Conservation (phyloP, 2,797 vertebrate genomes). For the Characodon lateralis region DNA sequence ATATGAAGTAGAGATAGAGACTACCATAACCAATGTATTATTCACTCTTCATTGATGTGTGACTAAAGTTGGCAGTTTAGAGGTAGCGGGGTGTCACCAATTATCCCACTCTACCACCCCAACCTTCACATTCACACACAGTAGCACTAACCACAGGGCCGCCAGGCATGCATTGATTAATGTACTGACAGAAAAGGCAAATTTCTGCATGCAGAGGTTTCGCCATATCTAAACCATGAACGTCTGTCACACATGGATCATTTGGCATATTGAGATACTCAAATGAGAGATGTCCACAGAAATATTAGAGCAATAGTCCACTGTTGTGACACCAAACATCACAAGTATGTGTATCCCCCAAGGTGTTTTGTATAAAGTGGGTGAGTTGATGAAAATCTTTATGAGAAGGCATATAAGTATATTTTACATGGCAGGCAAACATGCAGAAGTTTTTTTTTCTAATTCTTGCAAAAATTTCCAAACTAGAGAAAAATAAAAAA, state of each 20-base stretch:
- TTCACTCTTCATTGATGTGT: conserved; percentile 82
- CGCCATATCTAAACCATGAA: conserved; percentile 33
- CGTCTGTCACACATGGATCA: conserved; percentile 14
- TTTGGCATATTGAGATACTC: background rate
- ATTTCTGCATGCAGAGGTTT: conserved; percentile 29
- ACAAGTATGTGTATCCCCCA: background rate
- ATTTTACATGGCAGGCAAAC: too few species aligned
- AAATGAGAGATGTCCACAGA: background rate
- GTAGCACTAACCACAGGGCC: conserved; percentile 59
- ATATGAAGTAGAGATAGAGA: conserved; percentile 48
- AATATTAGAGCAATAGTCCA: background rate
- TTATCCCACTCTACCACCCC: conserved; percentile 49
- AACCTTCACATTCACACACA: conserved; percentile 49
- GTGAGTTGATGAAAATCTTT: background rate
- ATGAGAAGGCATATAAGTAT: too few species aligned
- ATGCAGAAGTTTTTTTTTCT: too few species aligned
- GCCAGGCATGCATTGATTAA: conserved; percentile 72
- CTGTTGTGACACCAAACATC: background rate
- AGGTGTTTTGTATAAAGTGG: background rate
- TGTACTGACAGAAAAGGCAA: conserved; percentile 50
- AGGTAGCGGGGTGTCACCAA: conserved; percentile 62
- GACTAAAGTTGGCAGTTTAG: conserved; percentile 78
- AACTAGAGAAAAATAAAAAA: background rate
- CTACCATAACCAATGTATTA: conserved; percentile 78
- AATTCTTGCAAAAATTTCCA: too few species aligned